Conservation (phyloP, 2,888 invertebrate species). For the Zygothrica quintamaculata region DNA sequence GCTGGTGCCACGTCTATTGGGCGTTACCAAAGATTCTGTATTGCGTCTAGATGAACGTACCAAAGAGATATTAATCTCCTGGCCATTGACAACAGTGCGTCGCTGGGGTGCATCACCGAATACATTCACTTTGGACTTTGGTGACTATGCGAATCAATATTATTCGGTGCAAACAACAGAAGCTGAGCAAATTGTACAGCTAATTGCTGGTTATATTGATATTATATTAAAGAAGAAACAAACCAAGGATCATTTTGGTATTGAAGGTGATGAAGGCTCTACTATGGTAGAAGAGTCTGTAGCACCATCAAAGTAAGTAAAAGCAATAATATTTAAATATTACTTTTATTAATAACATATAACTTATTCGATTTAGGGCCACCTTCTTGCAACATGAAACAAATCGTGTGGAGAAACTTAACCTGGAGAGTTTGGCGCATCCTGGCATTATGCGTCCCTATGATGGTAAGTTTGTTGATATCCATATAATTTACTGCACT, state of each 20-base stretch:
- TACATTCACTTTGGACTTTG: constrained; percentile 99
- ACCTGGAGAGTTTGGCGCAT: constrained; percentile 95
- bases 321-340: too few species aligned
- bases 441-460: constrained; percentile 95
- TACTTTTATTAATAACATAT: too few species aligned
- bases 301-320: constrained; percentile 94
- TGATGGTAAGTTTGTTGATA: constrained; percentile 94
- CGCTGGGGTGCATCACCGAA: constrained; percentile 99
- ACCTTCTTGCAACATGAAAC: constrained; percentile 88
- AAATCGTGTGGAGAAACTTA: constrained; percentile 92
- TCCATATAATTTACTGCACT: constrained; percentile 29
- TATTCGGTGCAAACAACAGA: constrained; percentile 99
- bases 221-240: constrained; percentile 99
- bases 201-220: constrained; percentile 99
- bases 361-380: constrained; percentile 38
- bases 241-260: constrained; percentile 98
- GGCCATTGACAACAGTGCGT: constrained; percentile 98
- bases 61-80: constrained; percentile 98
- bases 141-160: constrained; percentile 99
- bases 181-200: constrained; percentile 98
- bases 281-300: constrained; percentile 99
- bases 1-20: constrained; percentile 96
- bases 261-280: constrained; percentile 99
- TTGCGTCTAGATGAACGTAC: constrained; percentile 98
- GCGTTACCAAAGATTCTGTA: constrained; percentile 99